These are phyloP conservation scores for Orchesella cincta DNA, from an alignment of 1,140 invertebrate genomes.

Conservation along the genomic window DNA sequence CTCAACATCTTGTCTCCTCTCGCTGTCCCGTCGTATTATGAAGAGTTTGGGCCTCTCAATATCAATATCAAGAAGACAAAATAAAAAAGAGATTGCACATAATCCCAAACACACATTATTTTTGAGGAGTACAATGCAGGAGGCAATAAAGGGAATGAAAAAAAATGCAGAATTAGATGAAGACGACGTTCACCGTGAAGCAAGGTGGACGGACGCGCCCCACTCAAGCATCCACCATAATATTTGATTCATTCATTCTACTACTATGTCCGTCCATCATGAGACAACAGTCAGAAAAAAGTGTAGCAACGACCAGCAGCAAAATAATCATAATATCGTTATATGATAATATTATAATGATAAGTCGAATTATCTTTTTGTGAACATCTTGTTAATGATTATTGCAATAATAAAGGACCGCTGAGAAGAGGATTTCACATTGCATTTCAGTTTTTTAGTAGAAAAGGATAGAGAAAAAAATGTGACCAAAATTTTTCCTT, in stretches of 20 bases:
- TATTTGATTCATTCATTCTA: too few relatives aligned
- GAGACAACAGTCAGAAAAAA: too few relatives aligned
- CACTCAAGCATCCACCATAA: neutral
- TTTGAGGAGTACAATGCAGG: neutral
- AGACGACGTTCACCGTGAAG: neutral
- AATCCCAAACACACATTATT: neutral
- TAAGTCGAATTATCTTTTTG: too few relatives aligned
- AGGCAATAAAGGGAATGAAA: neutral
- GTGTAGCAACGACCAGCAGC: too few relatives aligned
- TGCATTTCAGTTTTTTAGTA: neutral
- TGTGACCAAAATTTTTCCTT: neutral
- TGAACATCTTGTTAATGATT: too few relatives aligned
- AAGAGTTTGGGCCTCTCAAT: neutral
- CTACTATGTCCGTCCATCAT: too few relatives aligned
- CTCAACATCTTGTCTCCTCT: neutral
- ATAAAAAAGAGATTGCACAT: neutral
- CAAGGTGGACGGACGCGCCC: slow-evolving; percentile 24
- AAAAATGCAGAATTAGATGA: neutral
- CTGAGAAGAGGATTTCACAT: neutral
- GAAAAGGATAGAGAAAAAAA: neutral
- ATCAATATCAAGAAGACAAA: neutral
- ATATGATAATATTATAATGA: too few relatives aligned
- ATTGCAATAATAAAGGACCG: too few relatives aligned
- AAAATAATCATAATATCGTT: too few relatives aligned
- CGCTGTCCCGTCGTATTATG: neutral